phyloP scores from a whole-genome alignment of 2,797 vertebrate genomes.

The Danio tinwini region DNA sequence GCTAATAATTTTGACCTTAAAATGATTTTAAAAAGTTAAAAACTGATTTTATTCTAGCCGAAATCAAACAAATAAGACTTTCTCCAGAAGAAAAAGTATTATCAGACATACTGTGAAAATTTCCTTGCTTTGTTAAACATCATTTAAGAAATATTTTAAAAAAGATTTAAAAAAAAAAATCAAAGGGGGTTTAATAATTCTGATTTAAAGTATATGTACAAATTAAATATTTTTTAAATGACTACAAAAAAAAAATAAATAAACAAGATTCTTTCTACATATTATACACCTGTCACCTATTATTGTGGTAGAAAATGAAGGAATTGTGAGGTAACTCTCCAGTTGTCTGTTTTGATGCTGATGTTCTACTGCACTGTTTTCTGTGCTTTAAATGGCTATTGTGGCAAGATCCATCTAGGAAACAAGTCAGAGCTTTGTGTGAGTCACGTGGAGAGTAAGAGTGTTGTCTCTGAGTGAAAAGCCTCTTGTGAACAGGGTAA shows the following conservation, averaged over 20 bases:
- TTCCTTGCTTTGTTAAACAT: too few species aligned
- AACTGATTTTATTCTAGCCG: too few species aligned
- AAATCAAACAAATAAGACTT: too few species aligned
- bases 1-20: too few species aligned
- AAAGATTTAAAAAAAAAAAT: too few species aligned
- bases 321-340: neutral
- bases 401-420: slow-evolving; percentile 32
- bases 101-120: too few species aligned
- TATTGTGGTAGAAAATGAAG: neutral
- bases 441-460: slow-evolving; percentile 33
- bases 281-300: neutral
- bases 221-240: neutral
- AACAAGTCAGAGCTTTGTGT: slow-evolving; percentile 52
- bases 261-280: neutral
- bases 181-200: too few species aligned
- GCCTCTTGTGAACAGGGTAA: slow-evolving; percentile 49
- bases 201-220: too few species aligned
- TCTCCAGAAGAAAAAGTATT: too few species aligned
- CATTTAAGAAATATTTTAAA: too few species aligned
- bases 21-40: too few species aligned
- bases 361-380: slow-evolving; percentile 5
- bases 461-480: slow-evolving; percentile 50
- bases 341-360: neutral
- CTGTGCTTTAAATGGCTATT: slow-evolving; percentile 33
- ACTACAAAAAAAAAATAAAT: neutral